phyloP scores from a whole-genome alignment of 2,797 vertebrate species.

The Pangasius mekongensis region DNA sequence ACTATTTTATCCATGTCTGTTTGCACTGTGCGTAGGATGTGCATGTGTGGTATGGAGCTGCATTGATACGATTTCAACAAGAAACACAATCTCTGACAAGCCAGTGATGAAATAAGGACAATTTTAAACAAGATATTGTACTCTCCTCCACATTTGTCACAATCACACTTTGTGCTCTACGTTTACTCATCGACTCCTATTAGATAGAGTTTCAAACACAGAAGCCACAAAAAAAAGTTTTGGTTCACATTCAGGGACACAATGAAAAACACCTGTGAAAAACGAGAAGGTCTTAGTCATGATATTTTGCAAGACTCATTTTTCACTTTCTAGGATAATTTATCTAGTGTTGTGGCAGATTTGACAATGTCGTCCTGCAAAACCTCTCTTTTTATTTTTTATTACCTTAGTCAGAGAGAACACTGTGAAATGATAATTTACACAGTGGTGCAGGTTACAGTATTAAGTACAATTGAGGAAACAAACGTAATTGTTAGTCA shows the following conservation, averaged over 20 bases:
- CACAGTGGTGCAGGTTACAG: not conserved
- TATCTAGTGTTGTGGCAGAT: slow-evolving; percentile 52
- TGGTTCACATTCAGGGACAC: slow-evolving; percentile 47
- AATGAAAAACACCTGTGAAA: slow-evolving; percentile 56
- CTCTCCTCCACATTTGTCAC: slow-evolving; percentile 46
- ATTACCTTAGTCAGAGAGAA: slow-evolving; percentile 43
- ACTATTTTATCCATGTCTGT: not conserved
- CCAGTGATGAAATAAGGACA: slow-evolving; percentile 45
- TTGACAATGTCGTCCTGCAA: slow-evolving; percentile 40
- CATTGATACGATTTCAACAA: slow-evolving; percentile 31
- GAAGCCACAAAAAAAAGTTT: slow-evolving; percentile 46
- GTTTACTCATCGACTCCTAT: slow-evolving; percentile 50
- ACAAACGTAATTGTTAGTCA: not conserved
- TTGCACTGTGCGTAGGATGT: slow-evolving; percentile 6
- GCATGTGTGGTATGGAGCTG: slow-evolving; percentile 20
- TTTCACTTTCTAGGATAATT: slow-evolving; percentile 63
- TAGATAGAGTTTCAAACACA: slow-evolving; percentile 53
- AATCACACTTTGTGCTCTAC: slow-evolving; percentile 53
- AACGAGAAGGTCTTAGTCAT: slow-evolving; percentile 50
- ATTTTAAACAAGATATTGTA: slow-evolving; percentile 54
- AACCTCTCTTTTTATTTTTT: slow-evolving; percentile 44
- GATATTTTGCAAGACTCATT: slow-evolving; percentile 54
- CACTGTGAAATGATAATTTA: slow-evolving; percentile 25
- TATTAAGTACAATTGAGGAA: not conserved
- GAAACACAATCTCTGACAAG: slow-evolving; percentile 46